Evolutionary conservation across 2,888 invertebrate genomes (phyloP), one percentile per base, ranked within the genome.

Genomic region (Rhynchonema sp.): DNA sequence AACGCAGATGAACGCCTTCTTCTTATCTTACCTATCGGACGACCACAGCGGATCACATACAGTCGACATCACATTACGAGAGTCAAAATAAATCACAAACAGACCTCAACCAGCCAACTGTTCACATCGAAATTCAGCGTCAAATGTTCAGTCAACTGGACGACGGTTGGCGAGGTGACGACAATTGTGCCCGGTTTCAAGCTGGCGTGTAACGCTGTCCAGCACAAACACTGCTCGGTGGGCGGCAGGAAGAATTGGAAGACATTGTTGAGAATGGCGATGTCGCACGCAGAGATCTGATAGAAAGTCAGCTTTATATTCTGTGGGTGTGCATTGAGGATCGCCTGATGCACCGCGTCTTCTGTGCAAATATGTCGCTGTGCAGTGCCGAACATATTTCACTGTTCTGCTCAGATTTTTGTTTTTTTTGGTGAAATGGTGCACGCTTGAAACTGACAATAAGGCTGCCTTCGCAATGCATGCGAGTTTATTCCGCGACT

Each of bases 171-270:
- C 3, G 13, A 17, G 23, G 49, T 49, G 13, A 49, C 9, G 13
- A 49, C 3, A 3, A n/a, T 17, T 6, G 49, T 6, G n/a, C 23
- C 49, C 13, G 49, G n/a, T n/a, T 49, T 49, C 20, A n/a, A 3
- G n/a, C n/a, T 3, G 20, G 13, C 3, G 3, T n/a, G 20, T 6
- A 49, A n/a, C 20, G n/a, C 9, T 23, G 20, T 17, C 49, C 49
- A 49, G n/a, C 49, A 49, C 3, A n/a, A 6, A 6, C 74, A 78
- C 68, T 84, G 83, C 60, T 79, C 77, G 38, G 79, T 77, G 59
- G 74, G 70, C 53, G 80, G 73, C 61, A 82, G 74, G 74, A 84
- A 84, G 70, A 83, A 84, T 67, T 83, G 83, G 69, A 84, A 80
- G 1, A 82, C 80, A 74, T 84, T 84, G 65, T 84, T 81, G 60